A percentile compares a stretch with the other conserved stretches of the same genome.
Evolutionary conservation across 2,113 vertebrate species (phyloP).

Genomic region (Eleginops maclovinus): DNA sequence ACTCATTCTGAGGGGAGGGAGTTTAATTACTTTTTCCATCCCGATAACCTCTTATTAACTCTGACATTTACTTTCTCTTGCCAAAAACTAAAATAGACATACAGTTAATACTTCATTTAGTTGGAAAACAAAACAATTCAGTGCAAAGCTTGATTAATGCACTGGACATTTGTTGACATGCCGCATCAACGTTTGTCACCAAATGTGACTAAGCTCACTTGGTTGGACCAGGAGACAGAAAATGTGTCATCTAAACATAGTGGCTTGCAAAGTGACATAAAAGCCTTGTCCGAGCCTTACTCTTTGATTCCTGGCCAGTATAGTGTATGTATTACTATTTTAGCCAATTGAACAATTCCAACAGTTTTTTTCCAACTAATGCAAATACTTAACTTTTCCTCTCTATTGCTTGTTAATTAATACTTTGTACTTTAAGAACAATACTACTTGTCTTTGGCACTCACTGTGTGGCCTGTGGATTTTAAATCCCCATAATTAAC

Average conservation of each 20-base stretch:
- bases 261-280: constrained; percentile 19
- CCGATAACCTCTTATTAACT: constrained; percentile 77
- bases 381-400: constrained; percentile 33
- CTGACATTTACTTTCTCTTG: constrained; percentile 61
- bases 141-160: constrained; percentile 44
- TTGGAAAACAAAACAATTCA: constrained; percentile 64
- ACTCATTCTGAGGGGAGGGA: constrained; percentile 58
- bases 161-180: constrained; percentile 22
- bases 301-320: constrained; percentile 15
- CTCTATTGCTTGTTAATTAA: not conserved
- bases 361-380: constrained; percentile 37
- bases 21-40: constrained; percentile 74
- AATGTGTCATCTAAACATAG: constrained; percentile 33
- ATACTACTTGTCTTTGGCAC: not conserved
- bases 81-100: constrained; percentile 57
- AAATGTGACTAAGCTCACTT: constrained; percentile 28
- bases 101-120: constrained; percentile 41
- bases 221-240: constrained; percentile 14
- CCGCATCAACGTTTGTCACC: not conserved
- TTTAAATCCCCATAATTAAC: constrained; percentile 9
- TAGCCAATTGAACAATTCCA: constrained; percentile 48
- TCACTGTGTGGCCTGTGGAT: constrained; percentile 20
- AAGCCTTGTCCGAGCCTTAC: constrained; percentile 15
- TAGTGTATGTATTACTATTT: constrained; percentile 34
- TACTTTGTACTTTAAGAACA: too few species aligned